Percentiles rank a stretch among this genome's conserved stretches.
Evolutionary conservation across 2,888 invertebrate species (phyloP).

Genomic region (Macaria liturata): DNA sequence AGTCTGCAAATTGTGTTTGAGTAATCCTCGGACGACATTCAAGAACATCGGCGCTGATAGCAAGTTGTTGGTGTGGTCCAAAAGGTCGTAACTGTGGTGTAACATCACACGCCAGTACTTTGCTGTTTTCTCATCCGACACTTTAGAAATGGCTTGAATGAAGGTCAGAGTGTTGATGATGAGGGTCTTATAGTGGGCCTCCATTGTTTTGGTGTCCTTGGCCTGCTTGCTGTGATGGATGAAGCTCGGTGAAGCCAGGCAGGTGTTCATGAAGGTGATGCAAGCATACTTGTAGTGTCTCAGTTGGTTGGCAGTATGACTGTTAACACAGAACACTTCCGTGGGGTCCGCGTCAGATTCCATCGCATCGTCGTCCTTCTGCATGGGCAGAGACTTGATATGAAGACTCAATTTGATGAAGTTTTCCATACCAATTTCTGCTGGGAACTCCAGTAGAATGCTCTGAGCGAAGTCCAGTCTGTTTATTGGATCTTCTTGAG

Average conservation of each 20-base stretch:
- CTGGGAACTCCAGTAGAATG: constrained; percentile 86
- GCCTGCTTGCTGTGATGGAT: constrained; percentile 85
- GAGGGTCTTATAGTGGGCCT: constrained; percentile 85
- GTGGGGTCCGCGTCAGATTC: constrained; percentile 65
- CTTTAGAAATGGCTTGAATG: constrained; percentile 86
- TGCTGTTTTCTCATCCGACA: constrained; percentile 84
- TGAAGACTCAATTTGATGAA: constrained; percentile 87
- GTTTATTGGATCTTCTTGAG: constrained; percentile 77
- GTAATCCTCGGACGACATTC: constrained; percentile 88
- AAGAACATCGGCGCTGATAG: constrained; percentile 92
- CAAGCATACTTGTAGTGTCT: constrained; percentile 93
- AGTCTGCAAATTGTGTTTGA: constrained; percentile 87
- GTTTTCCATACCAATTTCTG: constrained; percentile 84
- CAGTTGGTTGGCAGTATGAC: constrained; percentile 88
- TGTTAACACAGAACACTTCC: constrained; percentile 85
- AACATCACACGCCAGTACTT: constrained; percentile 94
- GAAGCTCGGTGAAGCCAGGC: constrained; percentile 87
- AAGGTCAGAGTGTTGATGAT: constrained; percentile 87
- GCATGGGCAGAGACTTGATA: constrained; percentile 86
- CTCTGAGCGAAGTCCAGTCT: constrained; percentile 87
- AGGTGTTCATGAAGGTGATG: constrained; percentile 87
- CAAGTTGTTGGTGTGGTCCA: constrained; percentile 91
- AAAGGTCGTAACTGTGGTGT: constrained; percentile 89
- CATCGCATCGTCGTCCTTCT: constrained; percentile 79
- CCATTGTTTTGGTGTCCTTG: constrained; percentile 75